Conservation (phyloP, 2,888 invertebrate genomes). For the Tolmerus cingulatus region DNA sequence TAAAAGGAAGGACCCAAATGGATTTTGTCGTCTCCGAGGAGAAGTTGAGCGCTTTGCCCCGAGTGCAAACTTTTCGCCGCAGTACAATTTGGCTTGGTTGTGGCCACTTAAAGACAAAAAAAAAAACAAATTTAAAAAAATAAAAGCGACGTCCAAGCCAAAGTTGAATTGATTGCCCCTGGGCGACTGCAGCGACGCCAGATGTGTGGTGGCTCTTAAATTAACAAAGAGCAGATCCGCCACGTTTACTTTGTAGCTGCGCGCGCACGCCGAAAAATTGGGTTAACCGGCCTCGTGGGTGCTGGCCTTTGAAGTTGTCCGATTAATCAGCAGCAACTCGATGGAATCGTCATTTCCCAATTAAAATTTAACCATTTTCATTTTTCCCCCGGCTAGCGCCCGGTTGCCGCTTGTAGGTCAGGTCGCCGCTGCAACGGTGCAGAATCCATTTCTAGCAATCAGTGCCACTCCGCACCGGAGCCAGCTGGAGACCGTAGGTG, state of each 20-base stretch:
- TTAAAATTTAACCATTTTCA: slow-evolving; percentile 16
- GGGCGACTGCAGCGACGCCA: not conserved
- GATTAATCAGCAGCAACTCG: not conserved
- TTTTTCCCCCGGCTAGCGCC: not conserved
- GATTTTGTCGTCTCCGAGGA: not conserved
- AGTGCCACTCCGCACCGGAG: not conserved
- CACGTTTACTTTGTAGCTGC: not conserved
- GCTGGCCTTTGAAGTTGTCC: not conserved
- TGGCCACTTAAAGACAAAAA: not conserved
- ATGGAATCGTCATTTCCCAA: slow-evolving; percentile 23
- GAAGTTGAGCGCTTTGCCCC: not conserved
- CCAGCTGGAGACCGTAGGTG: not conserved
- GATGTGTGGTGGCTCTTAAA: not conserved
- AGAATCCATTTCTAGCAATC: slow-evolving; percentile 21
- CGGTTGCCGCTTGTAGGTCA: slow-evolving; percentile 7
- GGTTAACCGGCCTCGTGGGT: slow-evolving; percentile 23
- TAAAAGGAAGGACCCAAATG: not conserved
- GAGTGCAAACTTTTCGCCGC: not conserved
- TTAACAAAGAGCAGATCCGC: not conserved
- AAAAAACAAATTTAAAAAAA: too few species aligned
- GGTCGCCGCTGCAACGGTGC: not conserved
- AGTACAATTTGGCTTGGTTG: not conserved
- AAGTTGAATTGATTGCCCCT: not conserved
- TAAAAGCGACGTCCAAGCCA: not conserved
- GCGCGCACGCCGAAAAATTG: not conserved